A percentile compares a stretch with the other conserved stretches of the same genome.
Evolutionary conservation across 1,140 invertebrate genomes (phyloP).

Genomic region (Bilobella aurantiaca): DNA sequence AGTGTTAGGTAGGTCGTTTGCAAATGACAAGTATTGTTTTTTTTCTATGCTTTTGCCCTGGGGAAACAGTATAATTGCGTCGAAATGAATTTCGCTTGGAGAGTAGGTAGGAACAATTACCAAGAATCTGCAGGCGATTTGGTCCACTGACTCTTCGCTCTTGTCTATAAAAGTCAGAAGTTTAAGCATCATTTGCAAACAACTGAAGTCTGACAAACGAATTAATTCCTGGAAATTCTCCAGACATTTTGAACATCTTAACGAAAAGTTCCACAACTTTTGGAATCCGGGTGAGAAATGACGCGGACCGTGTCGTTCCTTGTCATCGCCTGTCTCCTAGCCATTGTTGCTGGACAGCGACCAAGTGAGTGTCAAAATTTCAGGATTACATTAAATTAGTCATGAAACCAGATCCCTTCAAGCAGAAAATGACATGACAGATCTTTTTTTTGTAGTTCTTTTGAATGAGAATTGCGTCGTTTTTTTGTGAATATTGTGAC

Average conservation of each 20-base stretch:
- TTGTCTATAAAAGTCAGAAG: not conserved
- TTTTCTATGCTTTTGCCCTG: not conserved
- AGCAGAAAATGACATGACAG: no score
- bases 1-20: no score
- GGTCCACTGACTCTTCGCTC: not conserved
- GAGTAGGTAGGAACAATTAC: not conserved
- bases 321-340: conserved; percentile 9
- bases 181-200: not conserved
- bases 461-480: no score
- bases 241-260: no score
- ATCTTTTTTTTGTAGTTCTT: no score
- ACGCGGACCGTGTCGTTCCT: conserved; percentile 2
- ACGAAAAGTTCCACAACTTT: no score
- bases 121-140: not conserved
- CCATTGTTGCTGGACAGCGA: conserved; percentile 8
- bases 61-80: not conserved
- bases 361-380: conserved; percentile 19
- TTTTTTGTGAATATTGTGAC: no score
- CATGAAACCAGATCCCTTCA: no score
- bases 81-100: not conserved
- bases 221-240: not conserved
- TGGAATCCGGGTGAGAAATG: not conserved
- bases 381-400: no score
- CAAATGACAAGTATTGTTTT: not conserved
- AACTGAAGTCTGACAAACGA: no score